Percentiles rank a stretch among this genome's conserved stretches.
These are phyloP conservation scores for Sisyra terminalis DNA, from an alignment of 2,888 invertebrate genomes.

Conservation along the genomic window DNA sequence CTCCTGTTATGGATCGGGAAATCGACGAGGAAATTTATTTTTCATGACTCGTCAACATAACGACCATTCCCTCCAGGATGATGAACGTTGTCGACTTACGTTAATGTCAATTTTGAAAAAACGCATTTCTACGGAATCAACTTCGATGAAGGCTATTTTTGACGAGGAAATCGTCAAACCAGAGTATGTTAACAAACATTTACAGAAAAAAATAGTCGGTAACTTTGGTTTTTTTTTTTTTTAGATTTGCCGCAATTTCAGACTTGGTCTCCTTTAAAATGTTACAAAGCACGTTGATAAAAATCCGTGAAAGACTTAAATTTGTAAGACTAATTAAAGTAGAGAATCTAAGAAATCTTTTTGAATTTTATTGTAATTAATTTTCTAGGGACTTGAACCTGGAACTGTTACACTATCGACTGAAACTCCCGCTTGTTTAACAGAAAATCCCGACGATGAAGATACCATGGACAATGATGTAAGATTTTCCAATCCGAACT, in stretches of 20 bases:
- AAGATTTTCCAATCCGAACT: no score
- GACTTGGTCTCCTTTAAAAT: constrained; percentile 8
- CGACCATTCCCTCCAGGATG: constrained; percentile 7
- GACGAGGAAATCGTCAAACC: constrained; percentile 8
- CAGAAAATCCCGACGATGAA: not conserved
- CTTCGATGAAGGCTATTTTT: constrained; percentile 6
- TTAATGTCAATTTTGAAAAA: constrained; percentile 6
- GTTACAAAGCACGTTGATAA: constrained; percentile 8
- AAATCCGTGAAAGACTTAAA: constrained; percentile 6
- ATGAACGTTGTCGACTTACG: constrained; percentile 4
- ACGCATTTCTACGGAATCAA: constrained; percentile 1
- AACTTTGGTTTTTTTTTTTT: not conserved
- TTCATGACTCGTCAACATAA: constrained; percentile 6
- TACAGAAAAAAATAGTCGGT: no score
- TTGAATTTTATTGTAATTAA: not conserved
- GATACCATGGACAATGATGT: constrained; percentile 5
- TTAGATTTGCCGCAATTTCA: constrained; percentile 7
- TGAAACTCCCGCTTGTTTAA: not conserved
- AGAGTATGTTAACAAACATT: not conserved
- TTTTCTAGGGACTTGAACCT: constrained; percentile 1
- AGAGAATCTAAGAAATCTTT: not conserved
- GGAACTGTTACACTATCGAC: constrained; percentile 6
- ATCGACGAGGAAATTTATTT: constrained; percentile 4
- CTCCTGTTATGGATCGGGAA: constrained; percentile 4
- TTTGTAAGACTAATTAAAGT: no score